Evolutionary conservation across 2,113 vertebrate species (phyloP), one percentile per base, ranked within the genome.

Genomic region (Leuciscus idus): DNA sequence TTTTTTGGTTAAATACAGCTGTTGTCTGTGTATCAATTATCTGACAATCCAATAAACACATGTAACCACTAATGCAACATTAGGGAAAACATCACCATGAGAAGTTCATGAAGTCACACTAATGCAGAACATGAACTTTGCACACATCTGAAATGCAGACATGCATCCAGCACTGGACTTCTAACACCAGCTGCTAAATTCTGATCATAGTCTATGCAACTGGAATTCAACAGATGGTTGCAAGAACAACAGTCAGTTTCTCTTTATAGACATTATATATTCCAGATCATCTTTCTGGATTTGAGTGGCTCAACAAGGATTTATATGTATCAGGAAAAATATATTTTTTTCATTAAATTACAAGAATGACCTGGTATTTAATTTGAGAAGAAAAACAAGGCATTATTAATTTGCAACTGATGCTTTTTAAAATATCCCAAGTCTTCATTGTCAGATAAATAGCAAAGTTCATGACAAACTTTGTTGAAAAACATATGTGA

Each of bases 261-360:
- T 81, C 36, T 81, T 78, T 78, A 21, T 23, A 33, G 50, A 76
- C 46, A n/a, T 43, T 80, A 19, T 33, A 79, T 36, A 36, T 79
- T 79, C 52, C 4, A 59, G 4, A 59, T 36, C 1, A n/a, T 79
- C 30, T 59, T 23, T 59, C 30, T 79, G 26, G n/a, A n/a, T 46
- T 48, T 3, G 46, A 21, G 19, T 19, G 2, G 6, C 17, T 55
- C 52, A 57, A 57, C 52, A 23, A 57, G 19, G 55, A 21, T 57
- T 23, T 57, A 23, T 57, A 57, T 57, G 6, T 23, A 57, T 21
- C 55, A 23, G 55, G 55, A 57, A 57, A 19, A 50, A 50, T 13
- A 52, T 52, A 52, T 17, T 6, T 23, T 57, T 57, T 57, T 57
- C 6, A 57, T 57, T 57, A 57, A 57, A 57, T 57, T 21, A 21